phyloP scores from a whole-genome alignment of 2,797 vertebrate species.

The Periophthalmus magnuspinnatus region DNA sequence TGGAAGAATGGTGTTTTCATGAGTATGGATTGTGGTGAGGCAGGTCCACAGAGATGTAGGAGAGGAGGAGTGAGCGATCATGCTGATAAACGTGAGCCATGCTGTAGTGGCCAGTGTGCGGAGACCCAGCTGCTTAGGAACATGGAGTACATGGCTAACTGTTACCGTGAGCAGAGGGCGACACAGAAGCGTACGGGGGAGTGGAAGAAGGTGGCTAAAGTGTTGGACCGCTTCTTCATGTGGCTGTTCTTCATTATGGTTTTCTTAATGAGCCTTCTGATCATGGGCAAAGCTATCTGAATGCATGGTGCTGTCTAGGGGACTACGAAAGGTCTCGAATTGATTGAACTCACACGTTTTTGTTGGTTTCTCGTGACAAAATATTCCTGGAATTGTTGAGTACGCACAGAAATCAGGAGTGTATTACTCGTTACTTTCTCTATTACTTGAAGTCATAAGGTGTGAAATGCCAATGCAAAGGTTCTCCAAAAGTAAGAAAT shows the following conservation, averaged over 20 bases:
- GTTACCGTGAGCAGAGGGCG: slow-evolving; percentile 83
- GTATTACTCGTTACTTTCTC: not conserved
- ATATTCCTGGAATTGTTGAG: not conserved
- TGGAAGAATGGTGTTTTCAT: slow-evolving; percentile 51
- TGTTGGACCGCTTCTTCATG: slow-evolving; percentile 93
- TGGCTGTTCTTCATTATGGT: slow-evolving; percentile 93
- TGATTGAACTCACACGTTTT: not conserved
- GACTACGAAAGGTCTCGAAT: not conserved
- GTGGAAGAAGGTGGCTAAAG: slow-evolving; percentile 91
- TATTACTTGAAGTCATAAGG: not conserved
- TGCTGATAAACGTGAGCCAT: slow-evolving; percentile 44
- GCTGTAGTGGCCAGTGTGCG: slow-evolving; percentile 43
- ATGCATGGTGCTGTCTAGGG: fast-evolving
- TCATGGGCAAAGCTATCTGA: slow-evolving; percentile 85
- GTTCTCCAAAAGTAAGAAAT: not conserved
- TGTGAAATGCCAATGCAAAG: not conserved
- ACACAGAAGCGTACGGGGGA: slow-evolving; percentile 82
- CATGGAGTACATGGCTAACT: slow-evolving; percentile 83
- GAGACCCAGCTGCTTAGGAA: slow-evolving; percentile 77
- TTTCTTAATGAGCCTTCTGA: slow-evolving; percentile 87
- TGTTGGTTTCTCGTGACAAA: not conserved
- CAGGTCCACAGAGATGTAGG: slow-evolving; percentile 19
- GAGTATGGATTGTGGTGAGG: slow-evolving; percentile 48
- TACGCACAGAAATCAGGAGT: not conserved
- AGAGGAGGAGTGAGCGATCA: slow-evolving; percentile 52